phyloP scores from a whole-genome alignment of 2,888 invertebrate species.

The Metellina segmentata region DNA sequence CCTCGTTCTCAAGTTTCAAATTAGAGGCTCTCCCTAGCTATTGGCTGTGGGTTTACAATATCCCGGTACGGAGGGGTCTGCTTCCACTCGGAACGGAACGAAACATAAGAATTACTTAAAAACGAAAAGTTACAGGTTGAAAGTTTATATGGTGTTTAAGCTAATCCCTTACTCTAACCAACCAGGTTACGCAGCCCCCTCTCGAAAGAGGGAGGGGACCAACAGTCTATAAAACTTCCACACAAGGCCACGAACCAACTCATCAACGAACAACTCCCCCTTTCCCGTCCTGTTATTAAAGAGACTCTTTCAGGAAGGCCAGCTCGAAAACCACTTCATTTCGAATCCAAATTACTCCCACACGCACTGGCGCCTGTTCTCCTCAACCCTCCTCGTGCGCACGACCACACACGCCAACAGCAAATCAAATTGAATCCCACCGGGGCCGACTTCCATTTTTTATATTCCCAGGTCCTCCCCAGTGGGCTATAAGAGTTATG shows the following conservation, averaged over 20 bases:
- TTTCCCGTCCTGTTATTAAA: background rate
- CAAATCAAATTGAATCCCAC: constrained; percentile 56
- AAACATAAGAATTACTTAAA: too few species aligned
- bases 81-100: too few species aligned
- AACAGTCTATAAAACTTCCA: too few species aligned
- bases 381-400: background rate
- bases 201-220: too few species aligned
- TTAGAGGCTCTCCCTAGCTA: too few species aligned
- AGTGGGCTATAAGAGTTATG: constrained; percentile 19
- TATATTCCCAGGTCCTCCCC: constrained; percentile 19
- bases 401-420: constrained; percentile 47
- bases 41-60: too few species aligned
- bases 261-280: background rate
- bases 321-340: background rate
- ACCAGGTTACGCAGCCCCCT: too few species aligned
- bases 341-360: background rate
- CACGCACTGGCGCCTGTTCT: background rate
- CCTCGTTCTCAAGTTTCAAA: too few species aligned
- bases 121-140: too few species aligned
- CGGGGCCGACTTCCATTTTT: constrained; percentile 9
- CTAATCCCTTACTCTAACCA: too few species aligned
- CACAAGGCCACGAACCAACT: background rate
- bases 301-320: background rate
- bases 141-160: too few species aligned
- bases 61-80: too few species aligned